Base-by-base conservation (phyloP, 2,888 invertebrate species). In the Andricus quercusramuli region DNA sequence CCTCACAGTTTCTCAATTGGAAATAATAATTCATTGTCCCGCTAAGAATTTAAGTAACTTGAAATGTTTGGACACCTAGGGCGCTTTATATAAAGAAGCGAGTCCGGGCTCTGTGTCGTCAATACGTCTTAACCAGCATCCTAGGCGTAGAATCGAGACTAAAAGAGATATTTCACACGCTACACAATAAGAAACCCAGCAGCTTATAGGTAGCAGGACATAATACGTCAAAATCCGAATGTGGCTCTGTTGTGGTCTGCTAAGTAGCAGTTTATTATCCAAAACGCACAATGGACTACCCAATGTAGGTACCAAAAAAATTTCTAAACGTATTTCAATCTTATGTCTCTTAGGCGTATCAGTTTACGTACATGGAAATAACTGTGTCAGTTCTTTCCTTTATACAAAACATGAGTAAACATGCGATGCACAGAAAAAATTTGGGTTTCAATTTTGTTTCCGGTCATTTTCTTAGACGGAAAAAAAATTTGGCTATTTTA, bases 41-140 rank as follows among this genome's bases (percentile, higher is more conserved):
- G 80, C 59, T 78, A 51, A 79, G 77, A 78, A 76, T 65, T 62
- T 70, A 80, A 81, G 81, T 78, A 81, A 80, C 78, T 78, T 76
- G 51, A 79, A 79, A 83, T 83, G 82, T 83, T 83, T 83, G 83
- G 83, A 83, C 83, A 82, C 79, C 77, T 79, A 79, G 79, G 79
- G 83, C 66, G 80, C 41, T 82, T 78, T 80, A 80, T 79, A 79
- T 79, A 83, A 80, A 78, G 80, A 80, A 78, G 77, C n/a, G 56
- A 56, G 56, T 56, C 56, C 56, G 56, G 56, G 56, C 77, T 83
- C 65, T 77, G 81, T 83, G 81, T 78, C 83, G 74, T 41, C 56
- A 56, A 56, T 56, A 56, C 68, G 78, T 77, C 78, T 59, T 77
- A 74, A 66, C 41, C 78, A 79, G 79, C 70, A 76, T 78, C 67